A percentile compares a stretch with the other conserved stretches of the same genome.
Evolutionary conservation across 1,140 invertebrate genomes (phyloP).

Genomic region (Batillaria attramentaria): DNA sequence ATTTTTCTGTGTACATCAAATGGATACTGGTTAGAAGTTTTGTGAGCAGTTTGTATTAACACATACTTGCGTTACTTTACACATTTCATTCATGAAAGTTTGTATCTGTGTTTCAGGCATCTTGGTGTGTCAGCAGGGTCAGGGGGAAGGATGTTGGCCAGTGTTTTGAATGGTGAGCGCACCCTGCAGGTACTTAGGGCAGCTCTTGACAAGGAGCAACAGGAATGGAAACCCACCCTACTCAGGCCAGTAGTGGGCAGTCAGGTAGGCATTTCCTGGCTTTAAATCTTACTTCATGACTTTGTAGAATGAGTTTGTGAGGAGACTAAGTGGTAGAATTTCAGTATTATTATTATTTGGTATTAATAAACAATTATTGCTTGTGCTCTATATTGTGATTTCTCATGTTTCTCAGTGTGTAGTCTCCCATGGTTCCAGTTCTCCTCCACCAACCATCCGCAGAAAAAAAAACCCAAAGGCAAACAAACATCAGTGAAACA

Average conservation of each 20-base stretch:
- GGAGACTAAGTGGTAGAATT: background rate
- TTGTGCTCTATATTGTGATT: too few species aligned
- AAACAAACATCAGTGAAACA: too few species aligned
- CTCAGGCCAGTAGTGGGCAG: conserved; percentile 41
- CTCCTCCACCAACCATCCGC: too few species aligned
- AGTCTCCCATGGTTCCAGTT: too few species aligned
- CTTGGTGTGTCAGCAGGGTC: conserved; percentile 58
- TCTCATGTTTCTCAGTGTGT: too few species aligned
- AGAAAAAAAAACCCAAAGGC: too few species aligned
- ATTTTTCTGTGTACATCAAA: too few species aligned
- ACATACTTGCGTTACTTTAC: too few species aligned
- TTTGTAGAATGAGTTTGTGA: background rate
- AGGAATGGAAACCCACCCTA: conserved; percentile 58
- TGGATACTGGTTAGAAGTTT: too few species aligned
- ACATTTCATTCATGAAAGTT: too few species aligned
- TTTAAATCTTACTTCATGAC: background rate
- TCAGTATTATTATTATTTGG: background rate
- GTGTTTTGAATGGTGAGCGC: conserved; percentile 63
- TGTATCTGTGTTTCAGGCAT: conserved; percentile 48
- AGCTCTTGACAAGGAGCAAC: conserved; percentile 58
- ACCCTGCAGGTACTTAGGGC: conserved; percentile 63
- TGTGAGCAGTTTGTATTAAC: too few species aligned
- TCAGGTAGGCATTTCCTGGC: conserved; percentile 1
- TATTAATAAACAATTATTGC: too few species aligned
- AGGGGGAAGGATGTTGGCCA: conserved; percentile 64